Conservation (phyloP, 1,140 invertebrate genomes). For the Heliconius eleuchia region DNA sequence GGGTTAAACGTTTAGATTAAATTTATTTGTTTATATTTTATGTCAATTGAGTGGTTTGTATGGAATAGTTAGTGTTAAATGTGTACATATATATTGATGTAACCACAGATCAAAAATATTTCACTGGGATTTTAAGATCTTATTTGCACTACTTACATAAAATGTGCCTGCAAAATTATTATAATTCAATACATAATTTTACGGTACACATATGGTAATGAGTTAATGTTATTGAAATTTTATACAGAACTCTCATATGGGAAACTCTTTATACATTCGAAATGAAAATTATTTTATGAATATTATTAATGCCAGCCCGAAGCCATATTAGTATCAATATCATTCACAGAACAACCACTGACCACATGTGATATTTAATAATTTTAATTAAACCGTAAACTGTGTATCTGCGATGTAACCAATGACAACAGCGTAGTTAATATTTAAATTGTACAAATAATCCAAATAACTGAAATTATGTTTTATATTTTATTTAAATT, state of each 20-base stretch:
- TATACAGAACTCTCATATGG: slow-evolving; percentile 2
- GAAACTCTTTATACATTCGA: background rate
- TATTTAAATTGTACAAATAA: slow-evolving; percentile 7
- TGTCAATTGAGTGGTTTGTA: background rate
- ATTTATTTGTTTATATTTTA: background rate
- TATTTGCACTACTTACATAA: background rate
- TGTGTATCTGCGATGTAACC: slow-evolving; percentile 9
- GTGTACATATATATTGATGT: background rate
- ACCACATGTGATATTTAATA: slow-evolving; percentile 15
- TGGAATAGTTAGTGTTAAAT: background rate
- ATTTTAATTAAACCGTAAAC: slow-evolving; percentile 12
- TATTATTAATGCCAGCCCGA: slow-evolving; percentile 14
- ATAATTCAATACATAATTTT: background rate
- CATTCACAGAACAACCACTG: slow-evolving; percentile 18
- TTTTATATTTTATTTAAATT: slow-evolving; percentile 1
- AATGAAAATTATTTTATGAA: slow-evolving; percentile 18
- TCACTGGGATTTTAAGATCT: too few relatives aligned
- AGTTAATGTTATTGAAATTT: slow-evolving; percentile 14
- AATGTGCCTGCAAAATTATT: background rate
- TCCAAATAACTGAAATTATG: background rate
- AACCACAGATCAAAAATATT: background rate
- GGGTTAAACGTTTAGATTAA: background rate
- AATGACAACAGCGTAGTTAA: slow-evolving; percentile 8
- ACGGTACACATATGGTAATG: background rate
- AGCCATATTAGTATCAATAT: slow-evolving; percentile 11